A percentile compares a stretch with the other conserved stretches of the same genome.
These are phyloP conservation scores for Carterocephalus palaemon DNA, from an alignment of 2,888 invertebrate species.

Conservation along the genomic window DNA sequence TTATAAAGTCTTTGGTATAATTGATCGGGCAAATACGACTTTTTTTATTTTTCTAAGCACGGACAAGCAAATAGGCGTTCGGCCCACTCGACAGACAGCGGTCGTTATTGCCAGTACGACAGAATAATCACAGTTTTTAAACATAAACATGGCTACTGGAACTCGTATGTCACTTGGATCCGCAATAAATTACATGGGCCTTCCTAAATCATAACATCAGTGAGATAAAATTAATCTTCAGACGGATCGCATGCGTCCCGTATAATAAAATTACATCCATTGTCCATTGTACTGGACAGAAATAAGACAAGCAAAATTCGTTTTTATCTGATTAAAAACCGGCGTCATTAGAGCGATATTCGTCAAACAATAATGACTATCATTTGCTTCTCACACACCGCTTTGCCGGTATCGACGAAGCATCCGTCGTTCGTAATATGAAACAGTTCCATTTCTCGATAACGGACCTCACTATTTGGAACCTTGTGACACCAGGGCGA, in stretches of 20 bases:
- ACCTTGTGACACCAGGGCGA: constrained; percentile 32
- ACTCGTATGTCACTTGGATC: constrained; percentile 11
- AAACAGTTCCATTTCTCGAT: constrained; percentile 31
- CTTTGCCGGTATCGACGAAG: constrained; percentile 27
- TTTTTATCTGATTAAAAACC: constrained; percentile 46
- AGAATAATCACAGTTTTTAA: background rate
- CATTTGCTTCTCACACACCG: constrained; percentile 51
- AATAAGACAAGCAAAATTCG: constrained; percentile 43
- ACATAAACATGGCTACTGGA: background rate
- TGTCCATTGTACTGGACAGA: constrained; percentile 47
- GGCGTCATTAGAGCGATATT: constrained; percentile 50
- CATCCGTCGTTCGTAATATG: constrained; percentile 22
- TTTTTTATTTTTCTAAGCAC: too few relatives aligned
- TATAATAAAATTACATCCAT: constrained; percentile 29
- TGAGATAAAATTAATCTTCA: constrained; percentile 19
- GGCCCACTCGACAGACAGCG: too few relatives aligned
- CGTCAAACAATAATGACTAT: constrained; percentile 51
- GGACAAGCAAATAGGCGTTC: too few relatives aligned
- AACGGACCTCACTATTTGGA: constrained; percentile 22
- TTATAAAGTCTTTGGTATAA: constrained; percentile 26
- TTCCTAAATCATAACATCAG: constrained; percentile 22
- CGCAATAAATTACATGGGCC: constrained; percentile 17
- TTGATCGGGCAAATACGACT: constrained; percentile 19
- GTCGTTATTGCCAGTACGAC: background rate
- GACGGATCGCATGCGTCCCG: constrained; percentile 9